Conservation (phyloP, 2,797 vertebrate species). For the Characodon lateralis region DNA sequence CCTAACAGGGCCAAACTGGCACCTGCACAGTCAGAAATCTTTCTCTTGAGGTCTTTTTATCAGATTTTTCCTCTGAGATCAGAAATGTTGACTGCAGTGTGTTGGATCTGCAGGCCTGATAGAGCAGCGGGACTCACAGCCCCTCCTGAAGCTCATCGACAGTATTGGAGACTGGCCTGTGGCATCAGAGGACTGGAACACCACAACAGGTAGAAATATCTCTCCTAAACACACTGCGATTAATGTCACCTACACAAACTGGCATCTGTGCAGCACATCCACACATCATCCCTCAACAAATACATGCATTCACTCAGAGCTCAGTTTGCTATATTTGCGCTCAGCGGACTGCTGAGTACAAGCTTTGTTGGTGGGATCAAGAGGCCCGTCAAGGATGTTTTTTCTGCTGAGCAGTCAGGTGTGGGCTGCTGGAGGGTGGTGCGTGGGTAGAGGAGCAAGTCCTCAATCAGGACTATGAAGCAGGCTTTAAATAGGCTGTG, state of each 20-base stretch:
- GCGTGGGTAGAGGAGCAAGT: slow-evolving; percentile 55
- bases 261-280: slow-evolving; percentile 10
- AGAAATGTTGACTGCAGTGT: background rate
- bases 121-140: slow-evolving; percentile 89
- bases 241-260: slow-evolving; percentile 21
- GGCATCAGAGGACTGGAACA: slow-evolving; percentile 87
- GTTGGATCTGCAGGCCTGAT: slow-evolving; percentile 83
- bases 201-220: slow-evolving; percentile 82
- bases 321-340: slow-evolving; percentile 40
- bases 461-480: slow-evolving; percentile 56
- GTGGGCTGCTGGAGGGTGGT: slow-evolving; percentile 46
- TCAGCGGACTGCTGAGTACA: slow-evolving; percentile 39
- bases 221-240: slow-evolving; percentile 12
- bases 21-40: background rate
- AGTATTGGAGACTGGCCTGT: slow-evolving; percentile 92
- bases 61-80: background rate
- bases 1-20: background rate
- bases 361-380: slow-evolving; percentile 51
- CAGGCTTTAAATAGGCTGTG: slow-evolving; percentile 62
- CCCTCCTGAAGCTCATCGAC: slow-evolving; percentile 86
- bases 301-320: slow-evolving; percentile 25
- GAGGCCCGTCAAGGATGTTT: slow-evolving; percentile 36
- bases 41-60: background rate
- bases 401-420: slow-evolving; percentile 56
- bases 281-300: slow-evolving; percentile 25